These are phyloP conservation scores for Heliothis subflexa DNA, from an alignment of 1,140 invertebrate species.

Conservation along the genomic window DNA sequence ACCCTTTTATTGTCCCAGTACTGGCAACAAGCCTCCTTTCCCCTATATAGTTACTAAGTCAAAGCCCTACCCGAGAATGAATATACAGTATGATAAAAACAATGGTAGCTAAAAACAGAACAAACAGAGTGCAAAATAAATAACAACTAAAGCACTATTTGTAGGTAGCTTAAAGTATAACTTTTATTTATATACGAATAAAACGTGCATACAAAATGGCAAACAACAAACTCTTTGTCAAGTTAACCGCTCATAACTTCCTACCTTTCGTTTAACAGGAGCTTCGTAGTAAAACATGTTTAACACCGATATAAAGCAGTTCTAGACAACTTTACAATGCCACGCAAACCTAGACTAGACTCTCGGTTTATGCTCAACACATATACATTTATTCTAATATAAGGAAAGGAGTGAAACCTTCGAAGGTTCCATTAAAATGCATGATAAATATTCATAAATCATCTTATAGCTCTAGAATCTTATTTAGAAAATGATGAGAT, in stretches of 20 bases:
- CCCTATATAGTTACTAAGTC: no score
- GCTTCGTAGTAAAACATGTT: constrained; percentile 25
- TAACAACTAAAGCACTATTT: no score
- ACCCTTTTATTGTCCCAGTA: no score
- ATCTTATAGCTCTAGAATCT: not conserved
- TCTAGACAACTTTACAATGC: constrained; percentile 32
- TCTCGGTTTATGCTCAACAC: not conserved
- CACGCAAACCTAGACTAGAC: not conserved
- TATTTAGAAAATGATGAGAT: constrained; percentile 9
- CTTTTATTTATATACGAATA: no score
- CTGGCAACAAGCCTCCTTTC: no score
- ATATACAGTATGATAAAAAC: no score
- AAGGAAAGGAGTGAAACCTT: not conserved
- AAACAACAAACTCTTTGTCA: constrained; percentile 7
- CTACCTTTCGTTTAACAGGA: constrained; percentile 23
- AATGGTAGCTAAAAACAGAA: not conserved
- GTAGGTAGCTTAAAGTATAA: no score
- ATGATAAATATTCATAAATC: constrained; percentile 11
- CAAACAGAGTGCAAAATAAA: not conserved
- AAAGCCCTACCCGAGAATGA: no score
- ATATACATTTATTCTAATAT: not conserved
- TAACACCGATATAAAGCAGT: constrained; percentile 19
- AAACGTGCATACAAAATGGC: not conserved
- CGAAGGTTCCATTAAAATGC: not conserved
- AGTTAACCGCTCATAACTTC: constrained; percentile 6